Evolutionary conservation across 2,797 vertebrate genomes (phyloP), one percentile per base, ranked within the genome.

Genomic region (Hemibagrus guttatus): DNA sequence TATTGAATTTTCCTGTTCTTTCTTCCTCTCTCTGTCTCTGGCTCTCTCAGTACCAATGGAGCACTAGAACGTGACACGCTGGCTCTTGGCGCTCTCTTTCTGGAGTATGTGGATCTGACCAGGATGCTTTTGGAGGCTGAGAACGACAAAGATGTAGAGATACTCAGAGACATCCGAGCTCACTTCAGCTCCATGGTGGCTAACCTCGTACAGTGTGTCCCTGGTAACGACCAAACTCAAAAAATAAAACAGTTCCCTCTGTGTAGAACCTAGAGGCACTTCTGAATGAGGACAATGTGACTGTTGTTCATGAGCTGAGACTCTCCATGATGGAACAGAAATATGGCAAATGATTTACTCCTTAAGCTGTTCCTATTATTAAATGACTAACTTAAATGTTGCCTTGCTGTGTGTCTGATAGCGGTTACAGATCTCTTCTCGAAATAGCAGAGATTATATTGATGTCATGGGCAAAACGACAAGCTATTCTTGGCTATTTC

Each of bases 151-250:
- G 98, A 99, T 92, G 95, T 98, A 21, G 98, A 99, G 81, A 98
- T 99, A 88, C 97, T 99, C 14, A 98, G 99, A 93, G 98, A 99
- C 92, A 99, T 99, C 90, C 95, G 98, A 92, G 97, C 98, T 26
- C 98, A 99, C 95, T 99, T 99, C 92, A 99, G 98, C 82, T 97
- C 97, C 85, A 99, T 99, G 98, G 97, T 99, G 88, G 97, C 98
- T 90, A 99, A 99, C 93, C 95, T 99, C 94, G 98, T 99, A 91
- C 98, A 99, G 84, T 98, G 98, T 94, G 97, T 99, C 87, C 98
- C 98, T 91, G 98, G 98, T 99, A 96, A 95, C 85, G 94, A 94
- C 92, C 91, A 94, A 59, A n/a, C 49, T 28, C 19, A n/a, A 21
- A 13, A 13, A 95, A 93, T 90, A 92, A 93, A 90, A 93, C 93